Base-by-base conservation (phyloP, 2,888 invertebrate genomes). In the Nemapogon koenigi region DNA sequence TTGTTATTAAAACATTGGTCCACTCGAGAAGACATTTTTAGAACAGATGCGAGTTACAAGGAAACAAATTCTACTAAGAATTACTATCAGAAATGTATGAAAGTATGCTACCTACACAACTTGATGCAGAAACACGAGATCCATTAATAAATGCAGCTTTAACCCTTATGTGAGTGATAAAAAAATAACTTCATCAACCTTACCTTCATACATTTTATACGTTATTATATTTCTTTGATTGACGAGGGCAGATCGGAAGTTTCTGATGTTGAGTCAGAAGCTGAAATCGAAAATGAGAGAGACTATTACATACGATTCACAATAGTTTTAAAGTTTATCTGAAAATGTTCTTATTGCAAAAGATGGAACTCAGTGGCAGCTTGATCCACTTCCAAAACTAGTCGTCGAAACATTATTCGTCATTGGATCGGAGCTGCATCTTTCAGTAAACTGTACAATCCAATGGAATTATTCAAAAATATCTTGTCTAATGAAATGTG, bases 381-480 rank as follows among this genome's bases (percentile, higher is more conserved):
- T 36, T 40, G 40, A 39, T 22, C 17, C 28, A 27, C 27, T 2
- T 19, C 22, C 10, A 13, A 35, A 35, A 35, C 35, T 35, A 35
- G 35, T 35, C 22, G 35, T 22, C 22, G 22, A 22, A 22, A 22
- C 22, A 22, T 7, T 22, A 22, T 22, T 22, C 22, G 6, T 22
- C 8, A 37, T 32, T 32, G 18, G 19, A 27, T 4, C 17, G 39
- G 35, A 10, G 37, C 32, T 19, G 32, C 37, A 36, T 31, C 39
- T 39, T 39, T 27, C 36, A 22, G 39, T 37, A 39, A 38, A 38
- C 35, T 35, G 38, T 38, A 41, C 16, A 38, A 36, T 38, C 16
- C 39, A 40, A 39, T 39, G 39, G 39, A 42, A 42, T 36, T 42
- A 36, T 39, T 39, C 39, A 39, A 42, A 36, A 39, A 42, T 42